Conservation (phyloP, 2,888 invertebrate species). For the Ophioninae sp. region DNA sequence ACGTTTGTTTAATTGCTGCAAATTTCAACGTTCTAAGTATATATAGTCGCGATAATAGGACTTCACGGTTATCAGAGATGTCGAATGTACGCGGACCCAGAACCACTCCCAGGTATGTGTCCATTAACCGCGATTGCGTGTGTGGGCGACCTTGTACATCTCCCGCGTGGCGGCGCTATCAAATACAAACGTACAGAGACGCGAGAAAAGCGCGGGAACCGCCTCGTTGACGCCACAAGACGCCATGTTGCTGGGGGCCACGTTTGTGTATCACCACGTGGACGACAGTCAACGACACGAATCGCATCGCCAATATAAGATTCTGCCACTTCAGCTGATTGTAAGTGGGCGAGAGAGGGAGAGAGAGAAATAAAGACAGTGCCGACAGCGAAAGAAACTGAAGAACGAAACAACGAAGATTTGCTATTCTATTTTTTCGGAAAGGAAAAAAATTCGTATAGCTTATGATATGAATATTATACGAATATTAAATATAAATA, state of each 20-base stretch:
- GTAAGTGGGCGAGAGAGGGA: background rate
- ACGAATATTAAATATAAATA: no score
- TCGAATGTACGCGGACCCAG: background rate
- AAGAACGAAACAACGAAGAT: background rate
- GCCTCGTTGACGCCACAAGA: slow-evolving; percentile 67
- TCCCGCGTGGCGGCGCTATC: slow-evolving; percentile 28
- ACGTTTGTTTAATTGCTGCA: background rate
- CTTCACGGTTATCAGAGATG: slow-evolving; percentile 31
- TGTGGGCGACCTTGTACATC: slow-evolving; percentile 46
- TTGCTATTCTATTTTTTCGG: no score
- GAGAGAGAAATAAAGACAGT: background rate
- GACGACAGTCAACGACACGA: slow-evolving; percentile 56
- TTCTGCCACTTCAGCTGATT: background rate
- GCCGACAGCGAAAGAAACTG: background rate
- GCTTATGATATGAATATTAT: no score
- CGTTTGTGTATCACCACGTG: slow-evolving; percentile 74
- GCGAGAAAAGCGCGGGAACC: slow-evolving; percentile 41
- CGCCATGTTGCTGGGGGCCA: slow-evolving; percentile 74
- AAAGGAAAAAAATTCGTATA: no score
- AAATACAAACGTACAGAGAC: slow-evolving; percentile 41
- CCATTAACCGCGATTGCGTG: slow-evolving; percentile 4
- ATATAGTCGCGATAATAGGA: background rate
- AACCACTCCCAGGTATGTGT: background rate
- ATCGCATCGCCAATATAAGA: background rate
- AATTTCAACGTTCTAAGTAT: background rate